Conservation (phyloP, 2,797 vertebrate genomes). For the Salarias fasciatus region DNA sequence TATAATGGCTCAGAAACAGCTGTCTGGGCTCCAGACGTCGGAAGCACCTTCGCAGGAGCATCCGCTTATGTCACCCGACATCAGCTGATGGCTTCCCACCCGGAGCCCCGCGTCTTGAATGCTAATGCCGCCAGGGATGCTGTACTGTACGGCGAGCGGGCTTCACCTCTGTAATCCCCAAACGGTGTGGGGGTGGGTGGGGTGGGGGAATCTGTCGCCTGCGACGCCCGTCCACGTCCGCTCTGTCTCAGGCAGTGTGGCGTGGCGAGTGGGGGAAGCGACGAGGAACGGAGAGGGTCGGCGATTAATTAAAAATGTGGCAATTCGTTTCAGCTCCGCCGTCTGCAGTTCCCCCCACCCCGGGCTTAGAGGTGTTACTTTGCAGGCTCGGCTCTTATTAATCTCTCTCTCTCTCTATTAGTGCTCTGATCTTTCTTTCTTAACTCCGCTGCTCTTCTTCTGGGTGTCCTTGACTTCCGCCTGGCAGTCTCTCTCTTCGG, state of each 20-base stretch:
- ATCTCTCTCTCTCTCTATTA: slow-evolving; percentile 54
- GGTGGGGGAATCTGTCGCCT: slow-evolving; percentile 38
- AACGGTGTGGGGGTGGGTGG: too few relatives aligned
- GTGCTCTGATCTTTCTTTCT: slow-evolving; percentile 33
- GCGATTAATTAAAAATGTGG: slow-evolving; percentile 79
- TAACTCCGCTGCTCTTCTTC: slow-evolving; percentile 30
- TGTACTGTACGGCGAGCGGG: slow-evolving; percentile 24
- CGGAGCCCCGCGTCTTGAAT: slow-evolving; percentile 3
- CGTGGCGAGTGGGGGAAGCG: slow-evolving; percentile 31
- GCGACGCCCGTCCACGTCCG: slow-evolving; percentile 50
- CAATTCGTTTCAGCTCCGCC: slow-evolving; percentile 67
- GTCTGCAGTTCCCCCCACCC: slow-evolving; percentile 57
- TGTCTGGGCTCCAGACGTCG: slow-evolving; percentile 6
- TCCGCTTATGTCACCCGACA: background rate
- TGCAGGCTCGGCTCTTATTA: slow-evolving; percentile 63
- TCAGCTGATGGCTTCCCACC: slow-evolving; percentile 20
- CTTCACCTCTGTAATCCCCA: slow-evolving; percentile 25
- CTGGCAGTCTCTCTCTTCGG: slow-evolving; percentile 9
- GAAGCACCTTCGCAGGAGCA: slow-evolving; percentile 17
- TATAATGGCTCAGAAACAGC: background rate
- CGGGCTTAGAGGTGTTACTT: slow-evolving; percentile 66
- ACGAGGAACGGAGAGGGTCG: slow-evolving; percentile 42
- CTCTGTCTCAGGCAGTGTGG: slow-evolving; percentile 34
- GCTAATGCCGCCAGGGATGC: slow-evolving; percentile 4
- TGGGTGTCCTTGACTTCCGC: slow-evolving; percentile 36